phyloP scores from a whole-genome alignment of 2,888 invertebrate genomes.

The Erynnis tages region DNA sequence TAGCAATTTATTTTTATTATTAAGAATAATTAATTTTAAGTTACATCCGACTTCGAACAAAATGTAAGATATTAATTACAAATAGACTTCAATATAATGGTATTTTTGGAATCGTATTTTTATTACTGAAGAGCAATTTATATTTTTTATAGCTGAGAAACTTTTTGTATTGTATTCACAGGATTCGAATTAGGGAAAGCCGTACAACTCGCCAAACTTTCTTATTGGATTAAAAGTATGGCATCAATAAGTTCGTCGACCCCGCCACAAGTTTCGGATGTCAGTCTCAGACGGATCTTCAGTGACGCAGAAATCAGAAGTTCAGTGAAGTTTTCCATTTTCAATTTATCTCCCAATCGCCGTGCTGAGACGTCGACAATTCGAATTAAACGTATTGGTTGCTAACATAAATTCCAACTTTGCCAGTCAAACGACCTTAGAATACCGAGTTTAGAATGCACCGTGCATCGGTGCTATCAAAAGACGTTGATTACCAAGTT shows the following conservation, averaged over 20 bases:
- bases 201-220: conserved; percentile 1
- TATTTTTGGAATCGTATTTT: too few species aligned
- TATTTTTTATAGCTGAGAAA: neutral
- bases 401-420: conserved; percentile 31
- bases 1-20: too few species aligned
- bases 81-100: too few species aligned
- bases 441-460: conserved; percentile 31
- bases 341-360: conserved; percentile 38
- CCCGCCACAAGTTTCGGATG: conserved; percentile 33
- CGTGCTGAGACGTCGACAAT: conserved; percentile 40
- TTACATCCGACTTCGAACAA: too few species aligned
- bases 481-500: conserved; percentile 31
- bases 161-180: neutral
- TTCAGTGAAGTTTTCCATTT: conserved; percentile 38
- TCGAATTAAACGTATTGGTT: conserved; percentile 36
- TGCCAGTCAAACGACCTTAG: conserved; percentile 26
- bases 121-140: too few species aligned
- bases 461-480: conserved; percentile 27
- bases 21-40: too few species aligned
- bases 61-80: too few species aligned
- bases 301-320: conserved; percentile 38
- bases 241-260: conserved; percentile 26
- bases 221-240: conserved; percentile 17
- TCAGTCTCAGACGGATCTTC: conserved; percentile 37
- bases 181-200: conserved; percentile 9